Evolutionary conservation across 2,888 invertebrate species (phyloP), one percentile per base, ranked within the genome.

Genomic region (Cryptophagus acutangulus): DNA sequence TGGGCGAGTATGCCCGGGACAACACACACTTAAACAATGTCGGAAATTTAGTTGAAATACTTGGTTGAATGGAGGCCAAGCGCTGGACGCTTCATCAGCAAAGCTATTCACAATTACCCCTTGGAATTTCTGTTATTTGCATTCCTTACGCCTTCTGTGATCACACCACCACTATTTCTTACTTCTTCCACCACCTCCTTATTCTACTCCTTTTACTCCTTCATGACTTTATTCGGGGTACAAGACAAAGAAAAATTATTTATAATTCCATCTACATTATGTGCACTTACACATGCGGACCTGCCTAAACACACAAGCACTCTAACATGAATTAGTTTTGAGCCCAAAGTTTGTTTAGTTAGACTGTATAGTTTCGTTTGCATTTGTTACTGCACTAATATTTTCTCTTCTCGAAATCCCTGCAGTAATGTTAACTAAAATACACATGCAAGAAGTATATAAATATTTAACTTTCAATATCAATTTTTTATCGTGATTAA

Each of bases 81-180:
- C 45, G 54, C 62, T 61, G 66, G 66, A 65, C 66, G 62, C 65
- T 67, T 67, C 67, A 68, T 68, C 67, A 67, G 59, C 58, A 53
- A 54, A 65, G 64, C 65, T 64, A 68, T 68, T 66, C 60, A 59
- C 61, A 65, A 66, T 66, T 66, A 64, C 66, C 60, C 61, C 55
- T 45, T 52, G 66, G 66, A 61, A 62, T 61, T 54, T 54, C 52
- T 53, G 55, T 55, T 59, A 61, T 61, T 59, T 60, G 58, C 60
- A 60, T 62, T 60, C 60, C 61, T 45, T n/a, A n/a, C 36, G 43
- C 47, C 45, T 40, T 40, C 40, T 48, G 42, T 43, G 46, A 48
- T 48, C 49, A 41, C 50, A 43, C 43, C 43, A 45, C 43, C 44
- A 40, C 45, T 36, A n/a, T 35, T 37, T 31, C 26, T 28, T 36